Base-by-base conservation (phyloP, 2,797 vertebrate species). In the Mormyrops boulengeri region DNA sequence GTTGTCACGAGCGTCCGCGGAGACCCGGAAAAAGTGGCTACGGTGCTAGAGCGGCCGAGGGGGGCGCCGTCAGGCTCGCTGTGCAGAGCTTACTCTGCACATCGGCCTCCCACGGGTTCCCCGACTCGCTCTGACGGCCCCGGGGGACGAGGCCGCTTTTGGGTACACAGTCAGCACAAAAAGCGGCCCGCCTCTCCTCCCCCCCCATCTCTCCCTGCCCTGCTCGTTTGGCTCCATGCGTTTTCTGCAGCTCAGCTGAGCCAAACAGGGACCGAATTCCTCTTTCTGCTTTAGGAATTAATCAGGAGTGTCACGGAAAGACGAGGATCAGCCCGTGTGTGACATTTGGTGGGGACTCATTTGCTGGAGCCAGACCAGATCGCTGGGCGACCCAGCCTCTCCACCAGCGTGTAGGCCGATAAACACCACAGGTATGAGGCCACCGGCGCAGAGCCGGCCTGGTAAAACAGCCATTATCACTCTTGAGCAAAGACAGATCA, bases 401-500 rank as follows among this genome's bases (percentile, higher is more conserved):
- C 82, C 4, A 14, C 41, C 44, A n/a, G 55, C 77, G 1, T 77
- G 73, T 19, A 1, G 41, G 11, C 47, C 53, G 22, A 30, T 82
- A 66, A 47, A 44, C 41, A 17, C 60, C 34, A 12, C 55, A 34
- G 88, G 38, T 49, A 66, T 14, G 34, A 44, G 34, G 62, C 47
- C 60, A 34, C 34, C 26, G 2, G 41, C 47, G 3, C 53, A 26
- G 55, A 57, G 44, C 57, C 26, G 57, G 17, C 41, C 82, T 62
- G 41, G 82, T 12, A 50, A 50, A 55, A 89, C n/a, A 86, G 60
- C 84, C 41, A 41, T 89, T 89, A 55, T 89, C 60, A 87, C 85
- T 87, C 38, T 69, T 77, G 19, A 87, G 26, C 49, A 87, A 88
- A 89, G 90, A 91, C 91, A 92, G 91, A 92, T 90, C 91, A 88